Conservation (phyloP, 2,888 invertebrate genomes). For the Orthonevra nobilis region DNA sequence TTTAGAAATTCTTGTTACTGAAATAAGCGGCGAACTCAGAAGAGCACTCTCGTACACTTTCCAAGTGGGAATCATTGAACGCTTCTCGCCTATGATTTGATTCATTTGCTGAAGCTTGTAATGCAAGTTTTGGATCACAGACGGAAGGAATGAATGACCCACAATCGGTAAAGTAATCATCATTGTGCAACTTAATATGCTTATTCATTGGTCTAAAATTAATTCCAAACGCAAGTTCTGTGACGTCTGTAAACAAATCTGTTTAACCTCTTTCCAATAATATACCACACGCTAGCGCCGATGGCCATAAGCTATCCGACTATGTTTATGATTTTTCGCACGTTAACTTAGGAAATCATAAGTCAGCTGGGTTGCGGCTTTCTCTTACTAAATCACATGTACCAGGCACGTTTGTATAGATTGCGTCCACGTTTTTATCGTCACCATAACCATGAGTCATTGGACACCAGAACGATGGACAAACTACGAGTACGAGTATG, state of each 20-base stretch:
- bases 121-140: too few species aligned
- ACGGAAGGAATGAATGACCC: too few species aligned
- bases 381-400: conserved; percentile 8
- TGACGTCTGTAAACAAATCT: not conserved
- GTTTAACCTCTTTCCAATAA: not conserved
- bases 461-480: conserved; percentile 25
- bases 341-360: conserved; percentile 30
- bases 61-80: too few species aligned
- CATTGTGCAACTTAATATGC: too few species aligned
- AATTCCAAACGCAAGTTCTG: not conserved
- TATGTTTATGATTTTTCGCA: conserved; percentile 27
- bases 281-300: too few species aligned
- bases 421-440: conserved; percentile 27
- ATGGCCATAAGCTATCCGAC: conserved; percentile 27
- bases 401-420: conserved; percentile 21
- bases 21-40: not conserved
- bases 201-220: too few species aligned
- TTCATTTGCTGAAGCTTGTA: too few species aligned
- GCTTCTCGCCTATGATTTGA: too few species aligned
- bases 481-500: too few species aligned
- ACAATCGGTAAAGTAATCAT: not conserved
- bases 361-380: conserved; percentile 5
- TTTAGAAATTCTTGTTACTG: not conserved
- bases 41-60: too few species aligned
- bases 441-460: conserved; percentile 48